Conservation (phyloP, 2,888 invertebrate species). For the Alentia gelatinosa region DNA sequence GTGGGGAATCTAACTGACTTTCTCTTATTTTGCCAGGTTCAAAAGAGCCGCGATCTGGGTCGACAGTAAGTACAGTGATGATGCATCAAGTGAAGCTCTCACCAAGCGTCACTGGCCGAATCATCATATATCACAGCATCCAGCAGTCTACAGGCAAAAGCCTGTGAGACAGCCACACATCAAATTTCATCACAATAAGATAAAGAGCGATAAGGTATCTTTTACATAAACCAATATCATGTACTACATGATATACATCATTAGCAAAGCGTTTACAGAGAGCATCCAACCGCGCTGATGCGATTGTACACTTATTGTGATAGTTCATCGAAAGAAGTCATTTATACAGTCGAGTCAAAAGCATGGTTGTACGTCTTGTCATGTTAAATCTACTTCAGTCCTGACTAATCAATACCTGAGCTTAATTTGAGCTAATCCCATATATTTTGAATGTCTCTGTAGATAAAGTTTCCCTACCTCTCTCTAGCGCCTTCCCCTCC, state of each 20-base stretch:
- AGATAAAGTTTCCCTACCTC: background rate
- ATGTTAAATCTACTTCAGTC: background rate
- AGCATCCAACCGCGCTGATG: background rate
- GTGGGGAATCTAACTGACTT: background rate
- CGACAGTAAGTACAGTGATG: background rate
- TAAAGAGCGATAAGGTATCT: too few relatives aligned
- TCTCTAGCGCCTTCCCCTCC: background rate
- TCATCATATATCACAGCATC: background rate
- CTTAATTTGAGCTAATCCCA: background rate
- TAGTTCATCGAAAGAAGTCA: background rate
- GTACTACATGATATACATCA: background rate
- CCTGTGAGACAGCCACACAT: background rate
- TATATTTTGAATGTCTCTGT: background rate
- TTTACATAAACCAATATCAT: background rate
- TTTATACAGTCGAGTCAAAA: slow-evolving; percentile 22
- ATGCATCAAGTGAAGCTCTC: background rate
- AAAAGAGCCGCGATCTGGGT: slow-evolving; percentile 1
- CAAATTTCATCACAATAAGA: background rate
- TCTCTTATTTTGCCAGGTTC: background rate
- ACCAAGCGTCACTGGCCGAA: background rate
- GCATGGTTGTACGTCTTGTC: background rate
- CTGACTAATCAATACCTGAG: slow-evolving; percentile 3
- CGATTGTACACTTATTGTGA: background rate
- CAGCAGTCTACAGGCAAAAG: background rate
- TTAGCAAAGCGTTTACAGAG: background rate